Evolutionary conservation across 1,140 invertebrate species (phyloP).

Genomic region (Platorchestia sp.): DNA sequence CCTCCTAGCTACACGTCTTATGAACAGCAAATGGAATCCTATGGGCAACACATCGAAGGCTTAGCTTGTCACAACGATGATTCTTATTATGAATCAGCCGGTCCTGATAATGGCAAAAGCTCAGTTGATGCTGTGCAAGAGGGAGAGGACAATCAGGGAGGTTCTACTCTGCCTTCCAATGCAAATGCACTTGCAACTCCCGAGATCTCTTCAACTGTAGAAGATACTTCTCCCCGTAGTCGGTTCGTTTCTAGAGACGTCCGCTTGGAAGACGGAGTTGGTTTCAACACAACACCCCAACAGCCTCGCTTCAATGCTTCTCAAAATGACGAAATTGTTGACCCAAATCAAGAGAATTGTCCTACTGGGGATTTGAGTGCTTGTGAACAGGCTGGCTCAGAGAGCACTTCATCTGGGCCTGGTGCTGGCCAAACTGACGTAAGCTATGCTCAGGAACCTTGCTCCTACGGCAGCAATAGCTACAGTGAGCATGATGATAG

Average conservation of each 20-base stretch:
- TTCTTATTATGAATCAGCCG: neutral
- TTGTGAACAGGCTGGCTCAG: neutral
- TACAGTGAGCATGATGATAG: conserved; percentile 30
- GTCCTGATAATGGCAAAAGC: neutral
- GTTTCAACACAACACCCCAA: neutral
- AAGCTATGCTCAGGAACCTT: neutral
- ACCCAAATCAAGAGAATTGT: neutral
- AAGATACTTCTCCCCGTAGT: neutral
- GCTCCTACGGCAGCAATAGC: neutral
- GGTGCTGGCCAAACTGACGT: neutral
- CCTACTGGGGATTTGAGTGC: neutral
- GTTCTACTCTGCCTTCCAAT: neutral
- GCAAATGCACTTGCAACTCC: neutral
- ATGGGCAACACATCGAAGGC: neutral
- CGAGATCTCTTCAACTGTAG: neutral
- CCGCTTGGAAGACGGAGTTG: conserved; percentile 17
- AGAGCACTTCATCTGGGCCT: no score
- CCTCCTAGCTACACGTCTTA: neutral
- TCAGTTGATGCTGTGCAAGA: neutral
- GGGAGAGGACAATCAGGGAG: neutral
- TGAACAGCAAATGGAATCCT: neutral
- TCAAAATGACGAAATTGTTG: neutral
- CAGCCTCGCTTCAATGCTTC: neutral
- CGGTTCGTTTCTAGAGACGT: conserved; percentile 40
- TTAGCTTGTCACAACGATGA: neutral